Evolutionary conservation across 2,888 invertebrate genomes (phyloP).

Genomic region (Galeruca laticollis): DNA sequence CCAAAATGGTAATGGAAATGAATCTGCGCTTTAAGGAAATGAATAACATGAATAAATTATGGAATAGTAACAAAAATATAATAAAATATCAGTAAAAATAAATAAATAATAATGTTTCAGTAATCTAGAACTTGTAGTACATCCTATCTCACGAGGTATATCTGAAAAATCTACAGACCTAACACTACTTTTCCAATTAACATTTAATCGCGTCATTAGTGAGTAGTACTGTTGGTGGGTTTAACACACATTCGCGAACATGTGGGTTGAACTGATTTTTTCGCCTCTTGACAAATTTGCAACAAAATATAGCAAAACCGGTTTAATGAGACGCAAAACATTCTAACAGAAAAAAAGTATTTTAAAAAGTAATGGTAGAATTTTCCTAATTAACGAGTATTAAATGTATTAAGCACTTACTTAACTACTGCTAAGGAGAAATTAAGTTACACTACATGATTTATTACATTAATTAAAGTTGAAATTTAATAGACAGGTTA

Average conservation of each 20-base stretch:
- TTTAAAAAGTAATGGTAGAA: neutral
- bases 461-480: constrained; percentile 20
- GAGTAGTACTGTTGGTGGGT: constrained; percentile 13
- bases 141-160: too few species aligned
- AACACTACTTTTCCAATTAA: constrained; percentile 1
- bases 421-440: neutral
- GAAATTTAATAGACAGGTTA: constrained; percentile 9
- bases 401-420: constrained; percentile 11
- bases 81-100: too few species aligned
- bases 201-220: constrained; percentile 6
- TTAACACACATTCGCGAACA: constrained; percentile 4
- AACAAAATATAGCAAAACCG: constrained; percentile 27
- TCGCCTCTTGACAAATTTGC: constrained; percentile 28
- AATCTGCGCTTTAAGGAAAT: too few species aligned
- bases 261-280: constrained; percentile 19
- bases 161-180: neutral
- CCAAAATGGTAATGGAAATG: too few species aligned
- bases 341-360: neutral
- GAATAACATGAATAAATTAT: too few species aligned
- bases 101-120: too few species aligned
- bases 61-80: too few species aligned
- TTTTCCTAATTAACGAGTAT: constrained; percentile 18
- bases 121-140: too few species aligned
- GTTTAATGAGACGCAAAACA: constrained; percentile 16
- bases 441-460: constrained; percentile 16